Conservation (phyloP, 92 coral and sea anemone species). For the Zoanthus solanderi region DNA sequence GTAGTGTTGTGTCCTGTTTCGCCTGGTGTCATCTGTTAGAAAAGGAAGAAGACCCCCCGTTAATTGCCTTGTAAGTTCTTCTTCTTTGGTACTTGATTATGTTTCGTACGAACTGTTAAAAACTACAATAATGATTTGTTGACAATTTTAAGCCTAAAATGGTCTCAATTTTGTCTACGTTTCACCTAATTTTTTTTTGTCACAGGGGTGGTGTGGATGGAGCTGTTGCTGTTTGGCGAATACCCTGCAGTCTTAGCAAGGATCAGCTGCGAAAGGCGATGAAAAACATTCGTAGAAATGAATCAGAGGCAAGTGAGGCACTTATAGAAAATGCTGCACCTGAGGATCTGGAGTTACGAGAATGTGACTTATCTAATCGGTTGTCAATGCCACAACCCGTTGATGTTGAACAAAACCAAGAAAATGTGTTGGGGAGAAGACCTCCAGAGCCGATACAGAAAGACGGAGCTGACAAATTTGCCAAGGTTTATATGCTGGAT, state of each 20-base stretch:
- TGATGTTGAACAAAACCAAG: slow-evolving; percentile 23
- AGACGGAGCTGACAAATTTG: slow-evolving; percentile 39
- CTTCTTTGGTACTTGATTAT: no score
- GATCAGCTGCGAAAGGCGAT: slow-evolving; percentile 61
- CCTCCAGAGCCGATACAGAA: slow-evolving; percentile 18
- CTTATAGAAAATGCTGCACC: slow-evolving; percentile 22
- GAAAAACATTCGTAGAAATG: slow-evolving; percentile 53
- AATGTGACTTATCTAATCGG: not conserved
- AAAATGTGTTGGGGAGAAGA: slow-evolving; percentile 8
- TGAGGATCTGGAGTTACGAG: not conserved
- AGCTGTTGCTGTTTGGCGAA: slow-evolving; percentile 67
- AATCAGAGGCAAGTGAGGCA: slow-evolving; percentile 46
- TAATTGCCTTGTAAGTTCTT: slow-evolving; percentile 76
- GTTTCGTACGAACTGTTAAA: not conserved
- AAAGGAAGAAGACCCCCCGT: slow-evolving; percentile 56
- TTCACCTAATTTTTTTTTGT: no score
- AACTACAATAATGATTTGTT: no score
- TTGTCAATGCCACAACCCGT: slow-evolving; percentile 1
- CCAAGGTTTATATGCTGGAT: slow-evolving; percentile 39
- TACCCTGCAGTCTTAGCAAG: slow-evolving; percentile 70
- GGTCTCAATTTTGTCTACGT: no score
- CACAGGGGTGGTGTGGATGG: slow-evolving; percentile 82
- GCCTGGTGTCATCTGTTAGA: slow-evolving; percentile 56
- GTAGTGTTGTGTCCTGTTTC: slow-evolving; percentile 70
- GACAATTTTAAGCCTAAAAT: no score